Evolutionary conservation across 2,888 invertebrate species (phyloP), one percentile per base, ranked within the genome.

Genomic region (Papilio gigon): DNA sequence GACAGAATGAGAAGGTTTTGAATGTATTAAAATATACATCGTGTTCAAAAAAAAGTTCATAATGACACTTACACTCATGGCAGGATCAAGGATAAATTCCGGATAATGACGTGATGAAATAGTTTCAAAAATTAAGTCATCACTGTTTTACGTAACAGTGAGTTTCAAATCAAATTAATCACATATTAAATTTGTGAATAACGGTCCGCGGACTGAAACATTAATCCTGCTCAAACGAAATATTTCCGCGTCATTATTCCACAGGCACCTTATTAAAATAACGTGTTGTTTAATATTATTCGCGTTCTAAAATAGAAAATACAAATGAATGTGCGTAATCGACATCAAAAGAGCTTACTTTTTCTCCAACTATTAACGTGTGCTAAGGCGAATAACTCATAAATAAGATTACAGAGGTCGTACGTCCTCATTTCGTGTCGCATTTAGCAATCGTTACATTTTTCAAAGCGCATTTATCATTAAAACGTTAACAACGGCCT

Each of bases 371-470:
- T 85, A 87, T 89, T 88, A 88, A 82, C 84, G 80, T 84, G 84
- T 81, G 84, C 85, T 86, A 87, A 84, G 82, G 76, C 80, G 81
- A 82, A 85, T 86, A 86, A 83, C 84, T 86, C 88, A 86, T 90
- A 88, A 90, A 89, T 85, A 85, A 84, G 82, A 88, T 88, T 86
- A 78, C 75, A 79, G 76, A 75, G 74, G 72, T 77, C 80, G 80
- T 78, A 83, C 83, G 86, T 88, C 85, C 88, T 85, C 89, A 86
- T 88, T 90, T 87, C 85, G 79, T 80, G 88, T 88, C 87, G 77
- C 80, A 78, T 85, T 86, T 84, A 82, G 83, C 84, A 84, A 86
- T 84, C 84, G 84, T 84, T 83, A 85, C 80, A 84, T 84, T 84
- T 88, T 85, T 88, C 84, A 79, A 82, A 77, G 80, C 79, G 81